phyloP scores from a whole-genome alignment of 2,113 vertebrate genomes.

The Cardinalis cardinalis region DNA sequence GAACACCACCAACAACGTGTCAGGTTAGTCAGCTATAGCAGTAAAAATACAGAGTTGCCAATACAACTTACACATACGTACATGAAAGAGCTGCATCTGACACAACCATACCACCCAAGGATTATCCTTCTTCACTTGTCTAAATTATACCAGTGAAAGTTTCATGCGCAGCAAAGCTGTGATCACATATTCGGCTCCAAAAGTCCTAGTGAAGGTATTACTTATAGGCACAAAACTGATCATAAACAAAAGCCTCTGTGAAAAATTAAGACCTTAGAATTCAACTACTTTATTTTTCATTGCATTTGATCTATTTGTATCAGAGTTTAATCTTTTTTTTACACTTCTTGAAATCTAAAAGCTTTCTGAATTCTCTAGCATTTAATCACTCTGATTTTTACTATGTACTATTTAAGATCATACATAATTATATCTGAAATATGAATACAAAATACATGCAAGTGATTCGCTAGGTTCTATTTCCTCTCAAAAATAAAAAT shows the following conservation, averaged over 20 bases:
- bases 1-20: background rate
- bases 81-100: background rate
- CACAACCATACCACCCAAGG: background rate
- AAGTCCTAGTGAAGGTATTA: background rate
- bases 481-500: background rate
- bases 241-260: background rate
- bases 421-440: background rate
- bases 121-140: background rate
- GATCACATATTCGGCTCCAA: background rate
- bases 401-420: background rate
- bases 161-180: background rate
- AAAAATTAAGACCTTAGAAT: background rate
- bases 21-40: background rate
- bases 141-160: background rate
- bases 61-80: fast-evolving
- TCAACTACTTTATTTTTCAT: background rate
- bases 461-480: background rate
- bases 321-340: background rate
- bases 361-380: background rate
- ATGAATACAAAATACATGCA: background rate
- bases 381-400: background rate
- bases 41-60: background rate
- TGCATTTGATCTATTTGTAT: background rate
- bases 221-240: background rate
- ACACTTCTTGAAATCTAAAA: background rate